A percentile compares a stretch with the other conserved stretches of the same genome.
Evolutionary conservation across 1,140 invertebrate species (phyloP).

Genomic region (Lasaia peninsularis): DNA sequence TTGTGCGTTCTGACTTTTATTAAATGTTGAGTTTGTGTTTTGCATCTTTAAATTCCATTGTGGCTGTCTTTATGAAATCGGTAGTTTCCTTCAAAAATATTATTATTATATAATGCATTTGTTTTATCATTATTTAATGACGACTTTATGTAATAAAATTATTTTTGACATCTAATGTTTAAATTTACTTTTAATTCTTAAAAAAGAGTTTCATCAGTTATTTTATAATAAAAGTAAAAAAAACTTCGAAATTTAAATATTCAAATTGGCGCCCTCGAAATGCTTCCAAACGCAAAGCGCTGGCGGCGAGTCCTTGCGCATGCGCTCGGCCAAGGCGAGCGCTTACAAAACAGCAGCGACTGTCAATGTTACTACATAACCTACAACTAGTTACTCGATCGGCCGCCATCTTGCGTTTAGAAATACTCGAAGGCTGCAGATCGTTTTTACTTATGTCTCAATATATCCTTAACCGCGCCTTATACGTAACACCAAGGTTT

Average conservation of each 20-base stretch:
- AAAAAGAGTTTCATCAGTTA: no score
- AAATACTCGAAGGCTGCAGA: conserved; percentile 29
- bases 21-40: background rate
- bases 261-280: conserved; percentile 41
- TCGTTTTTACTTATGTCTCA: conserved; percentile 22
- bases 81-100: no score
- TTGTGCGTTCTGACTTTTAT: background rate
- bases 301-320: conserved; percentile 52
- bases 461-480: conserved; percentile 19
- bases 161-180: no score
- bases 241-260: conserved; percentile 38
- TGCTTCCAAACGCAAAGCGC: conserved; percentile 10
- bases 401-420: conserved; percentile 54
- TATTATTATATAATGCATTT: no score
- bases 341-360: conserved; percentile 47
- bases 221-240: conserved; percentile 12
- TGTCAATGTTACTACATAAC: conserved; percentile 67
- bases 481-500: conserved; percentile 13
- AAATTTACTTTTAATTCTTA: no score
- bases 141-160: no score
- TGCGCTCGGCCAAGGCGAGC: conserved; percentile 62
- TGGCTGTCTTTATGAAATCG: background rate
- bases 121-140: no score
- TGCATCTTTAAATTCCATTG: background rate
- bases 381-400: conserved; percentile 30